These are phyloP conservation scores for Mastacembelus armatus DNA, from an alignment of 2,797 vertebrate species.

Conservation along the genomic window DNA sequence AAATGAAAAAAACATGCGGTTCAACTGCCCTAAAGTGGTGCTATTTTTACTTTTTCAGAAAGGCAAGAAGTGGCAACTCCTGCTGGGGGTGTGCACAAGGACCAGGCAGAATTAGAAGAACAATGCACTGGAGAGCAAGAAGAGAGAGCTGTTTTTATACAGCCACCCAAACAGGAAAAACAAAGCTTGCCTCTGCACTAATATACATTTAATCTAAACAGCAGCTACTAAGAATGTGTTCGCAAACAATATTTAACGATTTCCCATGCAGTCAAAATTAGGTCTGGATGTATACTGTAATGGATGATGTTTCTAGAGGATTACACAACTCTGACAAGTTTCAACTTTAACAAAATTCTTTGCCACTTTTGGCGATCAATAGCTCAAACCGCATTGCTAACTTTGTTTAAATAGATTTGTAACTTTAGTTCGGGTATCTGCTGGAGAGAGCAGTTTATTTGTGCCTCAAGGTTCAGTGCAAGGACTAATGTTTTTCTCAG, in stretches of 20 bases:
- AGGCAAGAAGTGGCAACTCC: slow-evolving; percentile 75
- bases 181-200: slow-evolving; percentile 22
- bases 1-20: slow-evolving; percentile 79
- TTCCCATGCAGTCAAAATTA: slow-evolving; percentile 27
- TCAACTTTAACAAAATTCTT: slow-evolving; percentile 23
- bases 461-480: slow-evolving; percentile 25
- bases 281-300: slow-evolving; percentile 4
- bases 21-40: slow-evolving; percentile 85
- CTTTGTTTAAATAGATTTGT: too few relatives aligned
- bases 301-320: not conserved
- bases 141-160: slow-evolving; percentile 49
- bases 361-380: slow-evolving; percentile 10
- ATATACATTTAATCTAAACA: slow-evolving; percentile 18
- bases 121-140: slow-evolving; percentile 67
- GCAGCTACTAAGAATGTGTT: slow-evolving; percentile 9
- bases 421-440: slow-evolving; percentile 12
- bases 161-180: slow-evolving; percentile 29
- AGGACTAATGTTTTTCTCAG: slow-evolving; percentile 13
- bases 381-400: slow-evolving; percentile 17
- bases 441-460: slow-evolving; percentile 34
- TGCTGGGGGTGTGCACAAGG: slow-evolving; percentile 65
- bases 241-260: slow-evolving; percentile 16
- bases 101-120: slow-evolving; percentile 74
- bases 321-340: slow-evolving; percentile 14
- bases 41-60: slow-evolving; percentile 85